Conservation (phyloP, 2,797 vertebrate species). For the Buceros bicornis region DNA sequence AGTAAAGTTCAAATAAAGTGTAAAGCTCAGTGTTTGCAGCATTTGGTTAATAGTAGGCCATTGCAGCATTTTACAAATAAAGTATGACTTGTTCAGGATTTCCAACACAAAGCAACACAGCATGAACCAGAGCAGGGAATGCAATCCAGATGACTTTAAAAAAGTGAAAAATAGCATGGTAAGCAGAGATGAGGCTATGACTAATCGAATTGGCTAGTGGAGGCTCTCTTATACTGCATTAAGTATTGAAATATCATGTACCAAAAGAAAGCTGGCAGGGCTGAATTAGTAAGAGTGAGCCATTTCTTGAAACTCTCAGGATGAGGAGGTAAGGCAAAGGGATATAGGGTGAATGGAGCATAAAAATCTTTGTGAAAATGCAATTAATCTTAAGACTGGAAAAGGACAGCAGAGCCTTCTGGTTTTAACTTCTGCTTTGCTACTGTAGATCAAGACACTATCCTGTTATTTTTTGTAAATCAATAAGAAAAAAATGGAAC, state of each 20-base stretch:
- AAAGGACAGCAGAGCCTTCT: slow-evolving; percentile 27
- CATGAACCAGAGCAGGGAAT: slow-evolving; percentile 21
- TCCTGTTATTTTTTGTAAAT: neutral
- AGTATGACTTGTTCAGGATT: slow-evolving; percentile 29
- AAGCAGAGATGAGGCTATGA: slow-evolving; percentile 56
- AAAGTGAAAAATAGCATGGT: slow-evolving; percentile 17
- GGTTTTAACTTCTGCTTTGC: slow-evolving; percentile 5
- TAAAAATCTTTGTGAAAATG: slow-evolving; percentile 58
- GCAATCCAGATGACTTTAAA: slow-evolving; percentile 42
- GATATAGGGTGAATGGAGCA: slow-evolving; percentile 52
- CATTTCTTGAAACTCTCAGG: slow-evolving; percentile 44
- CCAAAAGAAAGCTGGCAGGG: slow-evolving; percentile 31
- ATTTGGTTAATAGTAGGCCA: neutral
- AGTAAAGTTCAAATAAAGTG: slow-evolving; percentile 24
- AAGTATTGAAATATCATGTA: slow-evolving; percentile 40
- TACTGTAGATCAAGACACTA: neutral
- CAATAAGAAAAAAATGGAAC: neutral
- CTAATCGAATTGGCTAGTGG: slow-evolving; percentile 58
- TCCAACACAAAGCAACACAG: slow-evolving; percentile 45
- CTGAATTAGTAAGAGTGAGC: slow-evolving; percentile 36
- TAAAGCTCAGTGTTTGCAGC: neutral
- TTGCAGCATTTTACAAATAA: slow-evolving; percentile 31
- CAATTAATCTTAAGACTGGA: slow-evolving; percentile 53
- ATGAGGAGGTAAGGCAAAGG: slow-evolving; percentile 16
- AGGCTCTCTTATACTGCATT: slow-evolving; percentile 1